phyloP scores from a whole-genome alignment of 2,888 invertebrate genomes.

The Caenorhabditis wallacei region DNA sequence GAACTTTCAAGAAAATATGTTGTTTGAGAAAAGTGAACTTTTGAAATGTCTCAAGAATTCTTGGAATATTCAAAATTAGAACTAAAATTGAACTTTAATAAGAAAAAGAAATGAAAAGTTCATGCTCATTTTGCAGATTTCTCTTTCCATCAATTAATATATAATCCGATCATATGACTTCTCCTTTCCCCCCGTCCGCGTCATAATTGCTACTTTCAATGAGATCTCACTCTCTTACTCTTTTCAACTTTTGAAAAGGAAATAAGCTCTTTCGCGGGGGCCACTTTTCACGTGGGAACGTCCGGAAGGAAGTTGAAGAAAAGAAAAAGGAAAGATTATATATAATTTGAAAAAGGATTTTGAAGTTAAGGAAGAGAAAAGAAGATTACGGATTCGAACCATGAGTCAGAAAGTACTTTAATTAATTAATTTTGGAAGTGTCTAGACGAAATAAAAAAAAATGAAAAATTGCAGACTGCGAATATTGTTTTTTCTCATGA shows the following conservation, averaged over 20 bases:
- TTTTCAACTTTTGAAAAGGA: neutral
- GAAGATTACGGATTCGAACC: neutral
- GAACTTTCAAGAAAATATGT: no score
- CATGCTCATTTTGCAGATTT: neutral
- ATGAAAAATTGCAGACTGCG: no score
- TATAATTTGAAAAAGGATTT: constrained; percentile 8
- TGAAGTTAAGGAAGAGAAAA: neutral
- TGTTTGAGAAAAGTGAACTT: no score
- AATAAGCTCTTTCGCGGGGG: neutral
- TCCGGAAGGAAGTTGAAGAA: neutral
- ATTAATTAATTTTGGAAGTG: no score
- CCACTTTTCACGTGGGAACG: constrained; percentile 13
- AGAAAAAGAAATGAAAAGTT: constrained; percentile 1
- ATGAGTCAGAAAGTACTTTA: constrained; percentile 5
- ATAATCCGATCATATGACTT: constrained; percentile 29
- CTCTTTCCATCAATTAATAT: neutral
- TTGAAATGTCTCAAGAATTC: no score
- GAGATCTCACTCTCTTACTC: neutral
- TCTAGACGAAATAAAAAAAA: no score
- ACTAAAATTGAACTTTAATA: no score
- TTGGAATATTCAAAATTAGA: no score
- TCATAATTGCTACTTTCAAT: constrained; percentile 11
- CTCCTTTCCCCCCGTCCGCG: neutral
- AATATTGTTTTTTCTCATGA: no score
- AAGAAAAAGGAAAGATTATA: neutral